Percentiles rank a stretch among this genome's conserved stretches.
Conservation (phyloP, 2,888 invertebrate species). For the Amblyjoppa proteus region DNA sequence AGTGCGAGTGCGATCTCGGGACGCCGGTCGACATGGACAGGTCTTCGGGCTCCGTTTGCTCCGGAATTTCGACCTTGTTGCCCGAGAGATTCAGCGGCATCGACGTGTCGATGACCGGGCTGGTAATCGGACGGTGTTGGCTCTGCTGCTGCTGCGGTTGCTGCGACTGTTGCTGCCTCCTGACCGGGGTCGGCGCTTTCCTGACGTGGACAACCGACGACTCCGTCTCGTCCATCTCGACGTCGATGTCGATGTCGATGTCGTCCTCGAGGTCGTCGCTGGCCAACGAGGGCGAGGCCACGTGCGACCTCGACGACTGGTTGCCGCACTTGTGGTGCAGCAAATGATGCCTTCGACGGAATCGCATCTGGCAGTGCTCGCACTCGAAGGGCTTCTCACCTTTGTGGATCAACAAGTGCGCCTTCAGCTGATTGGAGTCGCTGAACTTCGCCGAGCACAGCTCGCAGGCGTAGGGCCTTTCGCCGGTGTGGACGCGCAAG, state of each 20-base stretch:
- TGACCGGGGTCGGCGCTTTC: slow-evolving; percentile 73
- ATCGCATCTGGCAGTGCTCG: slow-evolving; percentile 91
- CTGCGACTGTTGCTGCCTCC: slow-evolving; percentile 74
- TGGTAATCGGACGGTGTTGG: slow-evolving; percentile 83
- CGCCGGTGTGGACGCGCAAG: slow-evolving; percentile 96
- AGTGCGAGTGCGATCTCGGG: slow-evolving; percentile 81
- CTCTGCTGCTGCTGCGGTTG: slow-evolving; percentile 73
- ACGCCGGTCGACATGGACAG: slow-evolving; percentile 90
- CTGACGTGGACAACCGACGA: slow-evolving; percentile 79
- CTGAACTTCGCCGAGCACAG: slow-evolving; percentile 95
- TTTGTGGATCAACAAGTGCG: slow-evolving; percentile 95
- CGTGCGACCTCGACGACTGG: slow-evolving; percentile 65
- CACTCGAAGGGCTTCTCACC: slow-evolving; percentile 96
- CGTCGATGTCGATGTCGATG: slow-evolving; percentile 82
- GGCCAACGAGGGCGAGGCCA: slow-evolving; percentile 76
- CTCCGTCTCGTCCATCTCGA: slow-evolving; percentile 86
- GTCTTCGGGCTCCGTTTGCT: slow-evolving; percentile 97
- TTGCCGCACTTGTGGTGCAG: slow-evolving; percentile 93
- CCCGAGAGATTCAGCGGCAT: slow-evolving; percentile 87
- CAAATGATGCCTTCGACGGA: slow-evolving; percentile 94
- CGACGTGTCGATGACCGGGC: slow-evolving; percentile 84
- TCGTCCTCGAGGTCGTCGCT: slow-evolving; percentile 80
- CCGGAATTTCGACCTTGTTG: slow-evolving; percentile 87
- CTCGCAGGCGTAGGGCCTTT: slow-evolving; percentile 95
- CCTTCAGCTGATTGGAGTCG: slow-evolving; percentile 96